Evolutionary conservation across 2,113 vertebrate genomes (phyloP).

Genomic region (Lepidiolamprologus cunningtoni): DNA sequence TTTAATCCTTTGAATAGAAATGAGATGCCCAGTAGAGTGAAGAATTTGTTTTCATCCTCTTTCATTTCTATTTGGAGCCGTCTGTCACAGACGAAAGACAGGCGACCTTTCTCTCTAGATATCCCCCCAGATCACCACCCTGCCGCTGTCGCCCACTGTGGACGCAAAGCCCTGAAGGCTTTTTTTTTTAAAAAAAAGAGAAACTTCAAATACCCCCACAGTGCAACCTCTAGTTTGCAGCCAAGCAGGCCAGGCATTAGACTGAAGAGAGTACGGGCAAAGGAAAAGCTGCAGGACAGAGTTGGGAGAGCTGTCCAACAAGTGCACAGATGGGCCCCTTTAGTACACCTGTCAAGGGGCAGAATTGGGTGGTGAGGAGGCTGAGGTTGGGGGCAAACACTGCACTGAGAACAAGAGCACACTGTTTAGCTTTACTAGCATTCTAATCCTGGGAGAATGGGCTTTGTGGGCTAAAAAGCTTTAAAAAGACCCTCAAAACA

Average conservation of each 20-base stretch:
- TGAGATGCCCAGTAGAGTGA: constrained; percentile 46
- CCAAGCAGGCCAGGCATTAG: constrained; percentile 26
- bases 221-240: constrained; percentile 31
- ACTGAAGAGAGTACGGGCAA: not conserved
- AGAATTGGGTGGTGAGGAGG: constrained; percentile 25
- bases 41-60: constrained; percentile 37
- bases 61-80: constrained; percentile 50
- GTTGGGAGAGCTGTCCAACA: not conserved
- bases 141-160: constrained; percentile 22
- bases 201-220: constrained; percentile 45
- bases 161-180: constrained; percentile 51
- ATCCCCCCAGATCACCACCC: not conserved
- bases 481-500: not conserved
- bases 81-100: constrained; percentile 57
- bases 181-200: not conserved
- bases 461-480: constrained; percentile 1
- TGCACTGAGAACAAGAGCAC: constrained; percentile 35
- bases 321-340: constrained; percentile 20
- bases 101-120: constrained; percentile 44
- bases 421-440: constrained; percentile 42
- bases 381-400: not conserved
- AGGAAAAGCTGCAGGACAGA: not conserved
- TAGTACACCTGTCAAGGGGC: constrained; percentile 54
- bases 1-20: constrained; percentile 47
- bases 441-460: constrained; percentile 42